These are phyloP conservation scores for Lasiurus cinereus DNA, from an alignment of 2,113 vertebrate genomes.

Conservation along the genomic window DNA sequence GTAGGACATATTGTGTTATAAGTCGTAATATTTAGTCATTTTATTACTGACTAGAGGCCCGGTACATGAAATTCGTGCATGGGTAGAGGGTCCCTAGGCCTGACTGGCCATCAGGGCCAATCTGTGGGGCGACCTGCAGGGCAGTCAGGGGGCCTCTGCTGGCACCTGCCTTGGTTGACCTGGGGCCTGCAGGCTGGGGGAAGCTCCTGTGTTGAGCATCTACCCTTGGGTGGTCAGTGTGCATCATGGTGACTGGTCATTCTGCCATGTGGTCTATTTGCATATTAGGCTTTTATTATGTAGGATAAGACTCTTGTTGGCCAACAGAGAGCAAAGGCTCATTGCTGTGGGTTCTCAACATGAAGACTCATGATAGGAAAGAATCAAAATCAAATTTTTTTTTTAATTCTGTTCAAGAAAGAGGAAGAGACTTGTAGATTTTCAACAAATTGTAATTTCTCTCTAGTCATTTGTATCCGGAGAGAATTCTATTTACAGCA, in stretches of 20 bases:
- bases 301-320: background rate
- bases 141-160: no score
- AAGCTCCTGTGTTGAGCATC: no score
- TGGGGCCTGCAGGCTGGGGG: no score
- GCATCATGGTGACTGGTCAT: no score
- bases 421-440: background rate
- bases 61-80: no score
- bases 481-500: background rate
- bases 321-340: constrained; percentile 9
- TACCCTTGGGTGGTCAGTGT: no score
- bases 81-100: no score
- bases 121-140: no score
- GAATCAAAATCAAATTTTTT: background rate
- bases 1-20: background rate
- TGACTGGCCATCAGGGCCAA: no score
- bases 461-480: background rate
- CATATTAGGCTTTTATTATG: background rate
- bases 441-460: background rate
- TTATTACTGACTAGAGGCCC: background rate
- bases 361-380: background rate
- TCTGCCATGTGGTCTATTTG: no score
- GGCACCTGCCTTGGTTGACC: no score
- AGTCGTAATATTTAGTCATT: constrained; percentile 35
- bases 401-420: background rate
- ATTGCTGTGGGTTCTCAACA: background rate